Evolutionary conservation across 2,888 invertebrate genomes (phyloP).

Genomic region (Limenitis camilla): DNA sequence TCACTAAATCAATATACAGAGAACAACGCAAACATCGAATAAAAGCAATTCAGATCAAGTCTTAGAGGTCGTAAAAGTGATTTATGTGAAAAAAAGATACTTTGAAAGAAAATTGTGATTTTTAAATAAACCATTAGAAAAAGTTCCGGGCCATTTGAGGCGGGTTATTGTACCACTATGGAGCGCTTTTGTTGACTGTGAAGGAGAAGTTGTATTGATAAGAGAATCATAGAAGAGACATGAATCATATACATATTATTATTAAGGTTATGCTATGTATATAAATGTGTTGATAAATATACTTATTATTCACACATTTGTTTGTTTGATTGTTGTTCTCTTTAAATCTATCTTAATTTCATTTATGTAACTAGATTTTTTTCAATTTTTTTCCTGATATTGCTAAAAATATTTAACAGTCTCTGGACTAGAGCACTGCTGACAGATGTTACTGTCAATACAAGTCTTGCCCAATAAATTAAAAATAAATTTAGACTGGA

Average conservation of each 20-base stretch:
- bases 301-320: no score
- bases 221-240: slow-evolving; percentile 25
- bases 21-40: slow-evolving; percentile 66
- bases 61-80: slow-evolving; percentile 67
- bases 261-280: no score
- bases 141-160: slow-evolving; percentile 71
- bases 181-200: slow-evolving; percentile 61
- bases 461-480: no score
- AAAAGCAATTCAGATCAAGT: slow-evolving; percentile 67
- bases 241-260: neutral
- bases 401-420: no score
- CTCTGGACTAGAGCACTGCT: no score
- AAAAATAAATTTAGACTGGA: no score
- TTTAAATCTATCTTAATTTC: no score
- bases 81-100: slow-evolving; percentile 63
- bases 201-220: slow-evolving; percentile 37
- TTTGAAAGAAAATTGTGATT: slow-evolving; percentile 69
- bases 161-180: slow-evolving; percentile 67
- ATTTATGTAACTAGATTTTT: no score
- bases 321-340: no score
- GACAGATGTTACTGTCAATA: no score
- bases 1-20: slow-evolving; percentile 60
- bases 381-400: no score
- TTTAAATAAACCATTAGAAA: slow-evolving; percentile 73
- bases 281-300: no score